phyloP scores from a whole-genome alignment of 2,113 vertebrate genomes.

The rat (Rattus norvegicus) region GRCr8 NC_086025.1:8823501-8824000 shows the following conservation, averaged over 20 bases:
- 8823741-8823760: neutral
- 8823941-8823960: neutral
- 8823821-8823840: neutral
- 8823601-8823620: neutral
- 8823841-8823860: neutral
- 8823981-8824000: neutral
- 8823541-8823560: neutral
- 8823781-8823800: neutral
- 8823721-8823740: neutral
- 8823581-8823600: neutral
- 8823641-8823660: neutral
- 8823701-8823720: neutral
- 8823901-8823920: neutral
- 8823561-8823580: neutral
- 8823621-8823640: neutral
- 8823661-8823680: neutral
- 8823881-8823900: neutral
- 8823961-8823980: neutral
- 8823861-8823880: neutral
- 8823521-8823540: neutral
- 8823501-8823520: neutral
- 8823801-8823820: neutral
- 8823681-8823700: neutral
- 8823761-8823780: neutral
- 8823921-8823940: too few relatives aligned